Evolutionary conservation across 1,140 invertebrate species (phyloP), one percentile per base, ranked within the genome.

Genomic region (Sminthurinus signatus): DNA sequence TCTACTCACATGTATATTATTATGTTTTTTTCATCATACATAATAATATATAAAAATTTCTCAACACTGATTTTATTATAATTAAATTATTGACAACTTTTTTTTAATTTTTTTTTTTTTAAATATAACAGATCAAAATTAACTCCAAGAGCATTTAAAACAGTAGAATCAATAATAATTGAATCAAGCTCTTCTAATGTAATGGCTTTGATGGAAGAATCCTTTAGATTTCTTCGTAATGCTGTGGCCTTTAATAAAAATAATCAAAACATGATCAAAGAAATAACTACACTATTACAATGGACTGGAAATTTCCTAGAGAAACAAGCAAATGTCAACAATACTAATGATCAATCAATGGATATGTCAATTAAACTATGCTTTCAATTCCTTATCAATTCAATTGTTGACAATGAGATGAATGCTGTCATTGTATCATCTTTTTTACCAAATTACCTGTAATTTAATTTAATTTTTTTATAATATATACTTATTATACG

Each of bases 211-310:
- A n/a, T n/a, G n/a, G n/a, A n/a, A 27, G 54, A 56, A 25, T 56
- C 12, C 31, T 56, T 36, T 19, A 5, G 54, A 39, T 3, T 25
- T 19, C n/a, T 56, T 36, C 54, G 54, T n/a, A 56, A 56, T 42
- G 10, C 54, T 15, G 31, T 56, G 19, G 54, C 54, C 14, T 21
- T 8, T 19, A 27, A 31, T 31, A 3, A 5, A 5, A 23, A 4
- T 27, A 56, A 56, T 56, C 54, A 56, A 39, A 27, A 56, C 19
- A n/a, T 15, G 2, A 14, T 56, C 12, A 5, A 21, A 4, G 31
- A 56, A n/a, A 36, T 5, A 36, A 36, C 15, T 4, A 12, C 4
- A 3, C 14, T 56, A 19, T 15, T 56, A 14, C 17, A 56, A 21
- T 12, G 8, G 14, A 19, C 36, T 15, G 19, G 19, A 4, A 10